These are phyloP conservation scores for Dasysyrphus albostriatus DNA, from an alignment of 2,888 invertebrate genomes.

Conservation along the genomic window DNA sequence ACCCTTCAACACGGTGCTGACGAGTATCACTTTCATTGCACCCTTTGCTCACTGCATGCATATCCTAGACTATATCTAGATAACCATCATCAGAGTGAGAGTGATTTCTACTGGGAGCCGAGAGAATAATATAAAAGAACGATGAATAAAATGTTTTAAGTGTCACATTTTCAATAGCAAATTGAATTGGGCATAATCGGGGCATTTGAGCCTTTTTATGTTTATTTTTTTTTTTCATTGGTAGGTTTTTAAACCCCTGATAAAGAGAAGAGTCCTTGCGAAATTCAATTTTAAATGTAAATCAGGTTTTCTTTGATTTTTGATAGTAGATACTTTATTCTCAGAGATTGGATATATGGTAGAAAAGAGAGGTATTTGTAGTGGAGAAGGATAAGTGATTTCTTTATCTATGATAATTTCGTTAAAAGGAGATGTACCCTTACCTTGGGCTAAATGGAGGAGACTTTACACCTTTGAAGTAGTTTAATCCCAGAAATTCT, in stretches of 20 bases:
- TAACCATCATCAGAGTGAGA: slow-evolving; percentile 1
- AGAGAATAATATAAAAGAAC: slow-evolving; percentile 14
- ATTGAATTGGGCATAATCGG: slow-evolving; percentile 79
- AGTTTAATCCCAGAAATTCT: neutral
- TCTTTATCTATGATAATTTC: slow-evolving; percentile 41
- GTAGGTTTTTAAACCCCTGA: neutral
- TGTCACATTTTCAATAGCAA: slow-evolving; percentile 77
- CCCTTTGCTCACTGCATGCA: slow-evolving; percentile 10
- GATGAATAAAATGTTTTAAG: slow-evolving; percentile 73
- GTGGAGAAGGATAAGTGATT: slow-evolving; percentile 52
- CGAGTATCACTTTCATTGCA: slow-evolving; percentile 70
- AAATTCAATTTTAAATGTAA: slow-evolving; percentile 82
- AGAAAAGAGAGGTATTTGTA: neutral
- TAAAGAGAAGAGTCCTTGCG: slow-evolving; percentile 27
- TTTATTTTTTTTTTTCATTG: slow-evolving; percentile 10
- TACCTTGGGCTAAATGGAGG: slow-evolving; percentile 55
- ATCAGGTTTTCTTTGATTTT: slow-evolving; percentile 78
- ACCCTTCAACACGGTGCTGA: slow-evolving; percentile 67
- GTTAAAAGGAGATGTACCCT: neutral
- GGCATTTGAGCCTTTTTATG: slow-evolving; percentile 74
- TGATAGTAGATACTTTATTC: slow-evolving; percentile 71
- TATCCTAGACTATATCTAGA: neutral
- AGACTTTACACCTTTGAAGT: slow-evolving; percentile 35
- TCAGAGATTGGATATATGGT: slow-evolving; percentile 13
- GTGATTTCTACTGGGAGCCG: slow-evolving; percentile 18